Evolutionary conservation across 2,888 invertebrate species (phyloP).

Genomic region (Mythimna albipuncta): DNA sequence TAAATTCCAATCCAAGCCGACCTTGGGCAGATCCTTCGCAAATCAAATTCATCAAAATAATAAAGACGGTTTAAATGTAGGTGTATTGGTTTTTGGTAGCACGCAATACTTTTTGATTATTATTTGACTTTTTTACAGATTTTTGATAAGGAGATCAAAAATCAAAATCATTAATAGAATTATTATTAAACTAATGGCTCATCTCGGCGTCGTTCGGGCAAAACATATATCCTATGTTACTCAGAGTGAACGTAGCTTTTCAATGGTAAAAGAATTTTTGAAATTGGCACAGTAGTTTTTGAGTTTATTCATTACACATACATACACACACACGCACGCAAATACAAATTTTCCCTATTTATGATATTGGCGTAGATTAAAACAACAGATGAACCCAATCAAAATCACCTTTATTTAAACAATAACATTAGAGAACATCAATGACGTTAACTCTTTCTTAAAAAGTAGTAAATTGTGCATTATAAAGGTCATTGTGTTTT

Average conservation of each 20-base stretch:
- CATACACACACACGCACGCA: no score
- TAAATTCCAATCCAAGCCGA: conserved; percentile 51
- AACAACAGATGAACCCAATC: not conserved
- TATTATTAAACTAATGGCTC: no score
- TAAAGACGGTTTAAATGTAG: conserved; percentile 31
- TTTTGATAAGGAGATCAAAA: no score
- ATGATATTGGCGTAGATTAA: not conserved
- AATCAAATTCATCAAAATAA: conserved; percentile 59
- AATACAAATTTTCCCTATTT: no score
- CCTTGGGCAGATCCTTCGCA: conserved; percentile 40
- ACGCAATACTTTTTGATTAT: conserved; percentile 12
- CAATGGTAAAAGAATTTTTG: no score
- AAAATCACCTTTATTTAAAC: not conserved
- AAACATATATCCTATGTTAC: no score
- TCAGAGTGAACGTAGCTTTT: no score
- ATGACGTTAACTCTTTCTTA: not conserved
- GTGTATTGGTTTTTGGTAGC: conserved; percentile 18
- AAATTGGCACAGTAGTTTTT: no score
- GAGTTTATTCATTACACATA: no score
- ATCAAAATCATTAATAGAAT: no score
- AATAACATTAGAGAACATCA: not conserved
- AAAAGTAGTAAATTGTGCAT: not conserved
- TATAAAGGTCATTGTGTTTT: not conserved
- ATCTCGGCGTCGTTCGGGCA: no score
- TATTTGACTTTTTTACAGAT: not conserved